Base-by-base conservation (phyloP, 2,113 vertebrate species). In the Ploceus nigricollis region DNA sequence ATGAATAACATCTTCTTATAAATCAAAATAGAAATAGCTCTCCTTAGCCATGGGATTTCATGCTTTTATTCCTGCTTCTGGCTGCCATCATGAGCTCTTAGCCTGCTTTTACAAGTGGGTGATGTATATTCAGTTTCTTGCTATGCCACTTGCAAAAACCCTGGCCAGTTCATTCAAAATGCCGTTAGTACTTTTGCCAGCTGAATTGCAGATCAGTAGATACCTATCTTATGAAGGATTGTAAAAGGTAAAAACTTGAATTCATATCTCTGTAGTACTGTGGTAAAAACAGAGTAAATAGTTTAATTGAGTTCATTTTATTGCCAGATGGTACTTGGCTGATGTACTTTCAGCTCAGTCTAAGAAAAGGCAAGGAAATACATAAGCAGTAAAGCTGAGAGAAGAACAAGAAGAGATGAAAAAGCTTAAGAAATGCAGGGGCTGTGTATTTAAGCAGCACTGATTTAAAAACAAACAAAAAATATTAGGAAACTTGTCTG, bases 401-500 rank as follows among this genome's bases (percentile, higher is more conserved):
- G n/a, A 37, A 58, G 20, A 81, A 22, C 8, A 81, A 16, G 33
- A 76, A 21, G 35, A 73, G 5, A 28, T 28, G 2, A 22, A 77
- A 68, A 89, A 54, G 6, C 13, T 75, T 54, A 31, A 33, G 11
- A 87, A 87, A 72, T 53, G 3, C 17, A 63, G 15, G 1, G 11
- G 24, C 20, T 37, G 3, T 54, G 13, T 15, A 56, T 42, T 54
- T 47, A 60, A 69, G 5, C 10, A 60, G 2, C 12, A 73, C 9
- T 19, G 15, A 82, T 40, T 48, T 24, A 65, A 80, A 82, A 82
- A 4, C 4, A 42, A 88, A 35, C 9, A 85, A n/a, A 84, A 68
- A 15, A 5, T n/a, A 4, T 35, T n/a, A 13, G 11, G 27, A 72
- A 63, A 77, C 2, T 0, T 19, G 1, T 47, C 6, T 44, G 13